Base-by-base conservation (phyloP, 2,888 invertebrate species). In the Seira sanloemensis region DNA sequence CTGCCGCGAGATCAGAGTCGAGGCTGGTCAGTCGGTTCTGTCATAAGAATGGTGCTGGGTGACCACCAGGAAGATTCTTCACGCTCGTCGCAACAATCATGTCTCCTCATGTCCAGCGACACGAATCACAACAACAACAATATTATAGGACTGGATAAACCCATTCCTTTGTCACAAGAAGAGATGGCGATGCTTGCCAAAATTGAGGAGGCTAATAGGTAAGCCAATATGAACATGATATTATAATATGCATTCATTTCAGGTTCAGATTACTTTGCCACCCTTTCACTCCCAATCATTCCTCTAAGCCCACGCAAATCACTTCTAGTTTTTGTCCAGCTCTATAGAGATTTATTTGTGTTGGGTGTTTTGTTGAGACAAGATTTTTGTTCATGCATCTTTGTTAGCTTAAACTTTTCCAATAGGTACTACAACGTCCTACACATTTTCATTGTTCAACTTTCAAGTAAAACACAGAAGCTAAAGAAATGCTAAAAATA, bases 151-250 rank as follows among this genome's bases (percentile, higher is more conserved):
- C 86, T 88, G 84, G 88, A 89, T 85, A 88, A 88, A 86, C 87
- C 88, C 75, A 87, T 86, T 79, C 90, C 88, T 84, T 89, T 90
- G 67, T 90, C 91, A 73, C 90, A 93, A 91, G 93, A 96, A 92
- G 97, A 97, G 91, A 94, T 96, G 94, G 96, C 95, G 92, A 94
- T 98, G 90, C 94, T 98, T 91, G 97, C 97, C 92, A 97, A 97
- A 92, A 94, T 98, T 93, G 98, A 98, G 94, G 97, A 97, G 91
- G 97, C 97, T 91, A 98, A 98, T 92, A 93, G 94, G 94, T 94
- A 90, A 90, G 90, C 18, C 24, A 78, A 71, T 27, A 16, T 5
- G 66, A 66, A 66, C 21, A 18, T 24, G 24, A 5, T 50, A 23
- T 19, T n/a, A n/a, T n/a, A n/a, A 46, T 46, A 46, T 46, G 50